A percentile compares a stretch with the other conserved stretches of the same genome.
Conservation (phyloP, 2,888 invertebrate species). For the Thymelicus lineola region DNA sequence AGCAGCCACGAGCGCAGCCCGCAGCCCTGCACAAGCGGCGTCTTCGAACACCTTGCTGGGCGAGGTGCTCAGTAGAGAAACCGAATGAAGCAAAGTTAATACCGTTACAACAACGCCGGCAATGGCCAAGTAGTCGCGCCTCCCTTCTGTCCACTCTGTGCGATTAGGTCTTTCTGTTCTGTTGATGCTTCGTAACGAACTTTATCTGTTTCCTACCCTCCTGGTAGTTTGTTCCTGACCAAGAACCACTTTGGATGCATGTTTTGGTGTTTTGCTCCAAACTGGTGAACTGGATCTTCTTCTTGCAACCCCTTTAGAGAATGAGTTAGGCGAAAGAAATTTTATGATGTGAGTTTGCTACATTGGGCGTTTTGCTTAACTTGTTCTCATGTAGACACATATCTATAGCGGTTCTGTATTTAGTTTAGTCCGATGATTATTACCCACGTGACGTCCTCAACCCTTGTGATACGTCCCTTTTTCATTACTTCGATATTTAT, state of each 20-base stretch:
- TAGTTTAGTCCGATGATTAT: constrained; percentile 63
- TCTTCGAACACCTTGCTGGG: constrained; percentile 93
- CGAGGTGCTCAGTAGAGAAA: constrained; percentile 89
- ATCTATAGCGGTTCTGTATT: constrained; percentile 56
- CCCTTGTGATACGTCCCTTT: constrained; percentile 61
- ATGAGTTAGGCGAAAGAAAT: constrained; percentile 53
- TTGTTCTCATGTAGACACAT: constrained; percentile 62
- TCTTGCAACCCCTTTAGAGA: constrained; percentile 45
- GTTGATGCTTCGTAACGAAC: constrained; percentile 74
- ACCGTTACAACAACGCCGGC: constrained; percentile 80
- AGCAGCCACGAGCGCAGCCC: constrained; percentile 75
- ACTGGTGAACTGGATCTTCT: constrained; percentile 25
- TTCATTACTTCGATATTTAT: constrained; percentile 53
- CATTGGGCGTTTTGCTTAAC: constrained; percentile 50
- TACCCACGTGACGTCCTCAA: constrained; percentile 55
- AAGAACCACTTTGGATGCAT: constrained; percentile 53
- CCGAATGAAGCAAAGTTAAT: constrained; percentile 87
- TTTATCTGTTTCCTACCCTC: constrained; percentile 65
- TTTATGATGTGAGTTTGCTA: constrained; percentile 42
- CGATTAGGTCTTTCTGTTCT: constrained; percentile 82
- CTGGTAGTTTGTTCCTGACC: constrained; percentile 68
- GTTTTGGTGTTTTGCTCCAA: constrained; percentile 41
- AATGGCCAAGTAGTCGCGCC: constrained; percentile 83
- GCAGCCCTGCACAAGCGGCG: constrained; percentile 88
- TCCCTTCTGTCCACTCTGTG: constrained; percentile 82